Conservation (phyloP, 2,113 vertebrate species). For the Boulengerochromis microlepis region DNA sequence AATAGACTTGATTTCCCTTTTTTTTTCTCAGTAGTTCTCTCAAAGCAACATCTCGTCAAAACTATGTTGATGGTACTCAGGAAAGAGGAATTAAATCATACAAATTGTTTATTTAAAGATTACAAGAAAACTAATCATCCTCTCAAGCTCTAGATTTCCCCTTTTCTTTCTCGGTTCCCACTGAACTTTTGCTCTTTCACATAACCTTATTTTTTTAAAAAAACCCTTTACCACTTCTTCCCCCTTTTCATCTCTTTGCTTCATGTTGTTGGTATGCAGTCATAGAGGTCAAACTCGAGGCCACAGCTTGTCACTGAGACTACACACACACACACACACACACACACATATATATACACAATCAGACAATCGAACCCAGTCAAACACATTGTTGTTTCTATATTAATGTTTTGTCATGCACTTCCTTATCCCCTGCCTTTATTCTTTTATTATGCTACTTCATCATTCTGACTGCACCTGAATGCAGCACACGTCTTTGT, state of each 20-base stretch:
- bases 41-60: background rate
- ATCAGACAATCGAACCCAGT: background rate
- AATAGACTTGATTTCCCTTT: background rate
- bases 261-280: conserved; percentile 30
- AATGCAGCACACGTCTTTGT: background rate
- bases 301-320: background rate
- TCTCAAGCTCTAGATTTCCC: background rate
- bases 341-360: rapidly evolving
- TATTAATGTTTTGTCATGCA: conserved; percentile 49
- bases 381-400: conserved; percentile 11
- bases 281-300: background rate
- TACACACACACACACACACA: background rate
- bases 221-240: background rate
- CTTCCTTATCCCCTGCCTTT: conserved; percentile 45
- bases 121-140: background rate
- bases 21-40: background rate
- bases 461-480: conserved; percentile 46
- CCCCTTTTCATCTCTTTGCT: background rate
- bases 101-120: background rate
- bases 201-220: background rate
- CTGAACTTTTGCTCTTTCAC: background rate
- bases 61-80: background rate
- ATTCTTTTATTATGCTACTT: conserved; percentile 28
- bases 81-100: background rate
- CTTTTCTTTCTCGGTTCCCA: background rate